These are phyloP conservation scores for Dendrocincla fuliginosa DNA, from an alignment of 2,797 vertebrate genomes.

Conservation along the genomic window DNA sequence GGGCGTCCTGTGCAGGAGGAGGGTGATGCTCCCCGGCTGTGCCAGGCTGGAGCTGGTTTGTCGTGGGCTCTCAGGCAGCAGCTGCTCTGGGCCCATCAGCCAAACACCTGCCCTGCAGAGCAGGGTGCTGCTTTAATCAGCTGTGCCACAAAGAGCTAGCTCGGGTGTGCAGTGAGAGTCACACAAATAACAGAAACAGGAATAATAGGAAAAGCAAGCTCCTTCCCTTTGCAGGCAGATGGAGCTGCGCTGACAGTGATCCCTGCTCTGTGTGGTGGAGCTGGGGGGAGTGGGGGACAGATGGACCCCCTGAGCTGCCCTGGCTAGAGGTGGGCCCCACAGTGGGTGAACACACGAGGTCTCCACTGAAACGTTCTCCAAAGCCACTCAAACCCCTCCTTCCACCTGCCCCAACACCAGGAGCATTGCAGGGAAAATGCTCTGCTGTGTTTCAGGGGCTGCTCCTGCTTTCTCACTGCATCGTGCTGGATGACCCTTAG, in stretches of 20 bases:
- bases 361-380: not conserved
- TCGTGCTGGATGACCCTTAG: not conserved
- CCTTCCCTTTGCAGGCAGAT: not conserved
- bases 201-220: not conserved
- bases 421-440: not conserved
- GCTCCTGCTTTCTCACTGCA: not conserved
- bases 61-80: not conserved
- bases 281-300: not conserved
- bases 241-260: rapidly evolving
- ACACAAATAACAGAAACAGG: not conserved
- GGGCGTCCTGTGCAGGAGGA: not conserved
- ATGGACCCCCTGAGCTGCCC: not conserved
- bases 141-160: not conserved
- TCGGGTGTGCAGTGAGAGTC: not conserved
- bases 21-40: not conserved
- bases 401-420: not conserved
- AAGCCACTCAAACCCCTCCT: not conserved
- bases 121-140: not conserved
- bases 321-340: not conserved
- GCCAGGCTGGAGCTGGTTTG: not conserved
- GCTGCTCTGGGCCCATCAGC: not conserved
- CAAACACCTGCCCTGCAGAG: not conserved
- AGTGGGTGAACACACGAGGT: not conserved
- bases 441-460: not conserved
- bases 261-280: rapidly evolving